phyloP scores from a whole-genome alignment of 2,797 vertebrate species.

The Anas flavirostris region DNA sequence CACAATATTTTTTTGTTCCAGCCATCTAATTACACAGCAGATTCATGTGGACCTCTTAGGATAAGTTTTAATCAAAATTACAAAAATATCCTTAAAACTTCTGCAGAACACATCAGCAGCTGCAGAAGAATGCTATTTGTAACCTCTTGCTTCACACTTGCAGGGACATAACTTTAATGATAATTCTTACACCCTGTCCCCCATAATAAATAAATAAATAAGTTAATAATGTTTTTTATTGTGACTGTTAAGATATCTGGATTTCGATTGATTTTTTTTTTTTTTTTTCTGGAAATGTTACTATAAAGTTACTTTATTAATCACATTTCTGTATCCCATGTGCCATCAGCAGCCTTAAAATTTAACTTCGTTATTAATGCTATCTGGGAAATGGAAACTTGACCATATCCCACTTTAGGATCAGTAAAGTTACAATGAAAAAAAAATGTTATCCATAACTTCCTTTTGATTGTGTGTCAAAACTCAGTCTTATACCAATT shows the following conservation, averaged over 20 bases:
- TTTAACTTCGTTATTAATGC: neutral
- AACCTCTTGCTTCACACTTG: neutral
- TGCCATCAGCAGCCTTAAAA: neutral
- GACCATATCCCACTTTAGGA: neutral
- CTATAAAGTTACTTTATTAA: neutral
- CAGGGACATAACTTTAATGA: neutral
- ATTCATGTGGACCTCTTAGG: neutral
- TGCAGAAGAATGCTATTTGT: neutral
- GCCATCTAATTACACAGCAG: neutral
- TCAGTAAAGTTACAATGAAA: neutral
- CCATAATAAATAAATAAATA: no score
- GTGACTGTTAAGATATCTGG: neutral
- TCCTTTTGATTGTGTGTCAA: neutral
- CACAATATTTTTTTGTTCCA: neutral
- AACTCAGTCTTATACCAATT: neutral
- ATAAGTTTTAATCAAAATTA: neutral
- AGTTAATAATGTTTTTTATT: neutral
- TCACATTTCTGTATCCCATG: neutral
- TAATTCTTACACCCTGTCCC: neutral
- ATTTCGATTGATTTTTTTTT: neutral
- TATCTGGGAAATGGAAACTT: neutral
- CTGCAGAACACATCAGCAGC: neutral
- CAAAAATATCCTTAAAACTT: neutral
- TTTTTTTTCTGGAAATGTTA: neutral
- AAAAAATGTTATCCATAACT: neutral